These are phyloP conservation scores for Steatocranus sp. DNA, from an alignment of 2,797 vertebrate species.

Conservation along the genomic window DNA sequence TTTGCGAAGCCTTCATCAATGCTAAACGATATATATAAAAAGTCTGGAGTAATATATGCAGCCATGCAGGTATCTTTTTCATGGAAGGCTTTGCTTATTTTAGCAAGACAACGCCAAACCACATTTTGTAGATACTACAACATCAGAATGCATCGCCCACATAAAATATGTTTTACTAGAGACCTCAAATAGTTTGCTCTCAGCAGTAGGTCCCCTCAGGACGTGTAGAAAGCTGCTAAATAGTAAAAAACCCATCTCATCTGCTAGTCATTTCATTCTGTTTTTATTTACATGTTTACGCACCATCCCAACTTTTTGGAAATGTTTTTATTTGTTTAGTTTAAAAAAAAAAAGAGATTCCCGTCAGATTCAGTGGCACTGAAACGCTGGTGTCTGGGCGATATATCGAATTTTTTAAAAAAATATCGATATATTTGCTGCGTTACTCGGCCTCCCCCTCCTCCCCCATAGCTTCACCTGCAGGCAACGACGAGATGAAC, in stretches of 20 bases:
- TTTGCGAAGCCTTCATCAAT: neutral
- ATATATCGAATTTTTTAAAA: no score
- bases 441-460: no score
- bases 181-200: neutral
- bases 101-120: neutral
- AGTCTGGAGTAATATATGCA: neutral
- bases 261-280: neutral
- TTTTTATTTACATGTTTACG: neutral
- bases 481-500: no score
- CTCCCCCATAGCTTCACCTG: no score
- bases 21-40: neutral
- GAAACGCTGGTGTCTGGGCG: neutral
- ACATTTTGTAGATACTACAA: neutral
- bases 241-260: neutral
- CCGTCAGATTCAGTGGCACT: neutral
- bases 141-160: neutral
- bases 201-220: neutral
- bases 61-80: neutral
- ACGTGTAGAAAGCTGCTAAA: neutral
- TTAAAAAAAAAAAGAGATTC: neutral
- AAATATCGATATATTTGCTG: no score
- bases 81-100: neutral
- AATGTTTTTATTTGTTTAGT: neutral
- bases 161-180: neutral
- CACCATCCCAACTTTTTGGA: neutral